Evolutionary conservation across 2,113 vertebrate species (phyloP).

Genomic region (Corythaixoides concolor): DNA sequence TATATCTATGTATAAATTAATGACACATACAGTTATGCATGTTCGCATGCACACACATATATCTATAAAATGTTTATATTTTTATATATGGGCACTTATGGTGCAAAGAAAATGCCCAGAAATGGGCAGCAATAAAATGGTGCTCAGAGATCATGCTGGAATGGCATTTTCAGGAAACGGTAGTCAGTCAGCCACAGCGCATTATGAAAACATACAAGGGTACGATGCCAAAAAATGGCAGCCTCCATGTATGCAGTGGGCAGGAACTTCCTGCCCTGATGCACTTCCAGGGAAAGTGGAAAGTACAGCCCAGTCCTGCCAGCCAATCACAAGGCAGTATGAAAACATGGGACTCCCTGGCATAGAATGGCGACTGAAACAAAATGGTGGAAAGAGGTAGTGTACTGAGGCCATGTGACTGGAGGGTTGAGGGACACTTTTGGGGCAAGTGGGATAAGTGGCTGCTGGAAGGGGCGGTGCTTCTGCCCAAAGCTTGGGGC

Average conservation of each 20-base stretch:
- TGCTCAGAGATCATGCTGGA: background rate
- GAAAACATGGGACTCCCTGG: background rate
- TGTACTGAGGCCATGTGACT: background rate
- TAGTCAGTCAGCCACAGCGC: fast-evolving
- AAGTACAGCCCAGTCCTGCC: fast-evolving
- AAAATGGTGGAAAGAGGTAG: background rate
- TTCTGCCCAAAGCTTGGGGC: too few relatives aligned
- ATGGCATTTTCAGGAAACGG: background rate
- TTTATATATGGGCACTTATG: background rate
- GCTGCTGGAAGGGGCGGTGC: fast-evolving
- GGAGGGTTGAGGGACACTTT: background rate
- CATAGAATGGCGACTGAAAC: background rate
- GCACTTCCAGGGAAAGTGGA: background rate
- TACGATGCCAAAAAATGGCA: background rate
- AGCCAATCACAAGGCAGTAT: background rate
- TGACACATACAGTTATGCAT: background rate
- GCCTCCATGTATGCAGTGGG: fast-evolving
- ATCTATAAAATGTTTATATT: background rate
- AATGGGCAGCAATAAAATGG: background rate
- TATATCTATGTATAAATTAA: background rate
- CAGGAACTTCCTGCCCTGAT: background rate
- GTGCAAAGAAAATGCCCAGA: background rate
- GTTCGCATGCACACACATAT: background rate
- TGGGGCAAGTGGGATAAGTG: background rate
- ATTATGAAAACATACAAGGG: background rate